These are phyloP conservation scores for Nesoenas mayeri DNA, from an alignment of 2,113 vertebrate species.

Conservation along the genomic window DNA sequence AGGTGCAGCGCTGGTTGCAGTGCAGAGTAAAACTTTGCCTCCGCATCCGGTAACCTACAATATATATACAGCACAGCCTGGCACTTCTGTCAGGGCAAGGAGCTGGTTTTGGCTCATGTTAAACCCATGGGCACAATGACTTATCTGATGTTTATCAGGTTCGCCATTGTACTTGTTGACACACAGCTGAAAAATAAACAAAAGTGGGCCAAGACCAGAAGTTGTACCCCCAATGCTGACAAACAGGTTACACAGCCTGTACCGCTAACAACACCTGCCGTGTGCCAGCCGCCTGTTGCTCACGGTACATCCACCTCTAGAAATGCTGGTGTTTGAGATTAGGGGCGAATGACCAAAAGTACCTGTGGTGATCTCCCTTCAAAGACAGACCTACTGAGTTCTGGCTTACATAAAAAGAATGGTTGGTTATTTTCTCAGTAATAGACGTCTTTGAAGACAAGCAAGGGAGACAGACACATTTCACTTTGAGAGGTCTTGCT, in stretches of 20 bases:
- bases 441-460: not conserved
- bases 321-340: not conserved
- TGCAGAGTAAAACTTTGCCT: not conserved
- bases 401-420: not conserved
- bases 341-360: not conserved
- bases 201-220: not conserved
- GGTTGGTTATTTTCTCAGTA: not conserved
- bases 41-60: no score
- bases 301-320: not conserved
- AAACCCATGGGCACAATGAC: not conserved
- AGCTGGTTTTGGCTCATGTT: not conserved
- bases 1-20: fast-evolving
- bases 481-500: no score
- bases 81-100: not conserved
- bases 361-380: not conserved
- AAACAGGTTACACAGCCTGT: fast-evolving
- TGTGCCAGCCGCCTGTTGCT: not conserved
- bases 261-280: no score
- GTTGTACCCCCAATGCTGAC: not conserved
- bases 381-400: not conserved
- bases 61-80: no score
- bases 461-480: no score
- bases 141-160: not conserved
- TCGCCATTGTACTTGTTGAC: not conserved
- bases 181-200: not conserved